Conservation (phyloP, 1,140 invertebrate genomes). For the Drosophila pruinosa region DNA sequence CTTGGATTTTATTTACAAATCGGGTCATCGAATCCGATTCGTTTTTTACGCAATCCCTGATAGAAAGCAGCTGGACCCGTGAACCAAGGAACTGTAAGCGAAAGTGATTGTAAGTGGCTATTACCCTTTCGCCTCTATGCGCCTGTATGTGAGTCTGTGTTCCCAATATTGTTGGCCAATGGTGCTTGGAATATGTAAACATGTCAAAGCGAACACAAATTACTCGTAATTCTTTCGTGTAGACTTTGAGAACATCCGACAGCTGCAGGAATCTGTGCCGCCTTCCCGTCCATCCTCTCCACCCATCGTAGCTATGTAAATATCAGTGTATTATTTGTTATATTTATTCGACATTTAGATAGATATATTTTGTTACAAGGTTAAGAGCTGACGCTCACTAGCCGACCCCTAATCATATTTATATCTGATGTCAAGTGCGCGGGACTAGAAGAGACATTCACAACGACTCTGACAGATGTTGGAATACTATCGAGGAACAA, state of each 20-base stretch:
- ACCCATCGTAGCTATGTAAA: background rate
- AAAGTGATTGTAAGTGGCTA: constrained; percentile 7
- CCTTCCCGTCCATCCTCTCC: too few relatives aligned
- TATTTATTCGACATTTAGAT: background rate
- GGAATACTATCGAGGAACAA: constrained; percentile 31
- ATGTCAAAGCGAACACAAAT: constrained; percentile 65
- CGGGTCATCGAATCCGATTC: constrained; percentile 3
- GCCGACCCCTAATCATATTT: constrained; percentile 7
- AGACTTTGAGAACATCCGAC: constrained; percentile 48
- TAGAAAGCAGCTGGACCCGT: constrained; percentile 60
- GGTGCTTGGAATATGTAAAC: constrained; percentile 60
- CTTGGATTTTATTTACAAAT: constrained; percentile 43
- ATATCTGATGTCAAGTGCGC: constrained; percentile 64
- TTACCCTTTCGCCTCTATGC: constrained; percentile 3
- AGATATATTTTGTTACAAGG: constrained; percentile 55
- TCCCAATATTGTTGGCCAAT: constrained; percentile 26
- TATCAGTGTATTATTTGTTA: background rate
- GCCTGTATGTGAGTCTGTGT: background rate
- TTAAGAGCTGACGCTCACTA: constrained; percentile 23
- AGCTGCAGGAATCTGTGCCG: constrained; percentile 66
- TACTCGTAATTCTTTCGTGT: constrained; percentile 37
- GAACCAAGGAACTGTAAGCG: background rate
- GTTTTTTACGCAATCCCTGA: constrained; percentile 47
- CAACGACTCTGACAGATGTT: constrained; percentile 59
- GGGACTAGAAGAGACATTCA: constrained; percentile 36